phyloP scores from a whole-genome alignment of 2,113 vertebrate genomes.

The Otolemur garnettii region DNA sequence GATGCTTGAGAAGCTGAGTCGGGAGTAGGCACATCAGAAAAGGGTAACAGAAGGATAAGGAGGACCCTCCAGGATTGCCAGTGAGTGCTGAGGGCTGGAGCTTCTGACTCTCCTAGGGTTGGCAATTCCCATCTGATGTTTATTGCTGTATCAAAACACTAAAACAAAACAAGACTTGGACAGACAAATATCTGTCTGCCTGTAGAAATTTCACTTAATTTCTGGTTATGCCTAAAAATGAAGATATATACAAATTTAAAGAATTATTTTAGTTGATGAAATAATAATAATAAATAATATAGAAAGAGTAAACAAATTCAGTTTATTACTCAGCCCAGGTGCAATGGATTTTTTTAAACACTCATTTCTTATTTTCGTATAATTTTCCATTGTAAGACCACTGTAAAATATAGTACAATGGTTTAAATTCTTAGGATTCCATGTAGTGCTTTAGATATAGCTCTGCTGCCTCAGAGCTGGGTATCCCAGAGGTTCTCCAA shows the following conservation, averaged over 20 bases:
- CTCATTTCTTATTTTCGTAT: neutral
- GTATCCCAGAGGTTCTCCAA: neutral
- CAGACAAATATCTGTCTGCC: neutral
- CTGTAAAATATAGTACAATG: neutral
- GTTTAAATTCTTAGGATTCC: neutral
- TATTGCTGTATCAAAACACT: neutral
- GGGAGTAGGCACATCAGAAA: neutral
- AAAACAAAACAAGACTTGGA: neutral
- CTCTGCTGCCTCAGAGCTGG: neutral
- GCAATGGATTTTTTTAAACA: slow-evolving; percentile 19
- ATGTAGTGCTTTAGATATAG: neutral
- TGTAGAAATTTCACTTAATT: neutral
- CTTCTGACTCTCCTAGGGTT: neutral
- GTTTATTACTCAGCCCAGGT: neutral
- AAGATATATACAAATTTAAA: neutral
- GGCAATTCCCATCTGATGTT: neutral
- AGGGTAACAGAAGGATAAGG: neutral
- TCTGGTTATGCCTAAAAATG: neutral
- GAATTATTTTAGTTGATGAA: neutral
- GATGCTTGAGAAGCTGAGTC: neutral
- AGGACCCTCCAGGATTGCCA: no score
- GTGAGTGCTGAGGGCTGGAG: neutral
- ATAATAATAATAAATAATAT: neutral
- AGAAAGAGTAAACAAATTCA: neutral
- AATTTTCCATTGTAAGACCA: neutral